Percentiles rank a stretch among this genome's conserved stretches.
Conservation (phyloP, 2,888 invertebrate species). For the Melinaea marsaeus region DNA sequence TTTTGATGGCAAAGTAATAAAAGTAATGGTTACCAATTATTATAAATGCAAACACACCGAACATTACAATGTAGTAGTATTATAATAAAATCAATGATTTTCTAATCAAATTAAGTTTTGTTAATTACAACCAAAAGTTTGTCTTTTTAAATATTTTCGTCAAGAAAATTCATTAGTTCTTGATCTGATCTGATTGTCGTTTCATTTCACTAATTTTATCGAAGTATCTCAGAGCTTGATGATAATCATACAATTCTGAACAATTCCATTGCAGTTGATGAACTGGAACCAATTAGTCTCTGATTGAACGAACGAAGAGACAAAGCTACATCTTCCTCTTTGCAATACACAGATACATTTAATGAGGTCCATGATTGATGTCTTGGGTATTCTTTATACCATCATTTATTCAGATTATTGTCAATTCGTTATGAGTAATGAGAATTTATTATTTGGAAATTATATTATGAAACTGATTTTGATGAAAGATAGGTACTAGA, state of each 20-base stretch:
- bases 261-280: constrained; percentile 12
- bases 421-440: too few relatives aligned
- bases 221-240: constrained; percentile 3
- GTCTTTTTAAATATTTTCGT: neutral
- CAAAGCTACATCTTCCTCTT: too few relatives aligned
- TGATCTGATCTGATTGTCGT: neutral
- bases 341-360: too few relatives aligned
- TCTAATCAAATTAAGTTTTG: neutral
- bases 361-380: too few relatives aligned
- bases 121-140: neutral
- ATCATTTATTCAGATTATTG: too few relatives aligned
- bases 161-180: neutral
- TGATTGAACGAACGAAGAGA: neutral
- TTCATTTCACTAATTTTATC: neutral
- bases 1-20: constrained; percentile 41
- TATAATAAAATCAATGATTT: too few relatives aligned
- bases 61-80: too few relatives aligned
- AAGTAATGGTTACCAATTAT: constrained; percentile 37
- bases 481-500: too few relatives aligned
- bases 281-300: constrained; percentile 17
- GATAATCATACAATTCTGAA: constrained; percentile 11
- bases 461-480: too few relatives aligned
- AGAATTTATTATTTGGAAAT: too few relatives aligned
- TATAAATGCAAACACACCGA: constrained; percentile 41
- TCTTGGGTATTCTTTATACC: too few relatives aligned